These are phyloP conservation scores for Lasaia peninsularis DNA, from an alignment of 1,140 invertebrate genomes.

Conservation along the genomic window DNA sequence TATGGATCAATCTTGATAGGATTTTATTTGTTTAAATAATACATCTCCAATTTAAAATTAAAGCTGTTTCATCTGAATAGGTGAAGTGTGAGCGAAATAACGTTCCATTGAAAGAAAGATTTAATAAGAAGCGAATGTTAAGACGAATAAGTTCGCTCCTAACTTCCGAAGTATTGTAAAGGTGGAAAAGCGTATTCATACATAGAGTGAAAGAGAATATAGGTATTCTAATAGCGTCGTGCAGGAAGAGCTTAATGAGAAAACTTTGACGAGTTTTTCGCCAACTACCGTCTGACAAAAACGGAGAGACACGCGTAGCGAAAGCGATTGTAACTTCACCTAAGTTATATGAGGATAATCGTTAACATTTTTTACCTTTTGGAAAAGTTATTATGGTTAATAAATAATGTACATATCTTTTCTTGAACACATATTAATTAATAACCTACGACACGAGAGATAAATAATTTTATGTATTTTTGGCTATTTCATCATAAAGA, in stretches of 20 bases:
- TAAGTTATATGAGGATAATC: neutral
- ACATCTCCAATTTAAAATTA: too few relatives aligned
- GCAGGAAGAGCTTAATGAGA: constrained; percentile 35
- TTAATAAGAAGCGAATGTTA: neutral
- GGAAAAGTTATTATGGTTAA: too few relatives aligned
- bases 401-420: too few relatives aligned
- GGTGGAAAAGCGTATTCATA: constrained; percentile 6
- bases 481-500: too few relatives aligned
- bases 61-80: too few relatives aligned
- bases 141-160: neutral
- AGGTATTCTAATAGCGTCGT: constrained; percentile 22
- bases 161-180: neutral
- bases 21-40: too few relatives aligned
- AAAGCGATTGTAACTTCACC: constrained; percentile 9
- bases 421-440: too few relatives aligned
- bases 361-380: constrained; percentile 15
- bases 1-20: too few relatives aligned
- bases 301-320: constrained; percentile 1
- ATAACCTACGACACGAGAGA: too few relatives aligned
- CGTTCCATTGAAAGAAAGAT: too few relatives aligned
- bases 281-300: constrained; percentile 2
- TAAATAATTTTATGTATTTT: too few relatives aligned
- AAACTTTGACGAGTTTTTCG: constrained; percentile 29
- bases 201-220: constrained; percentile 36
- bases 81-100: too few relatives aligned